These are phyloP conservation scores for Scrobipalpa atriplicella DNA, from an alignment of 2,888 invertebrate species.

Conservation along the genomic window DNA sequence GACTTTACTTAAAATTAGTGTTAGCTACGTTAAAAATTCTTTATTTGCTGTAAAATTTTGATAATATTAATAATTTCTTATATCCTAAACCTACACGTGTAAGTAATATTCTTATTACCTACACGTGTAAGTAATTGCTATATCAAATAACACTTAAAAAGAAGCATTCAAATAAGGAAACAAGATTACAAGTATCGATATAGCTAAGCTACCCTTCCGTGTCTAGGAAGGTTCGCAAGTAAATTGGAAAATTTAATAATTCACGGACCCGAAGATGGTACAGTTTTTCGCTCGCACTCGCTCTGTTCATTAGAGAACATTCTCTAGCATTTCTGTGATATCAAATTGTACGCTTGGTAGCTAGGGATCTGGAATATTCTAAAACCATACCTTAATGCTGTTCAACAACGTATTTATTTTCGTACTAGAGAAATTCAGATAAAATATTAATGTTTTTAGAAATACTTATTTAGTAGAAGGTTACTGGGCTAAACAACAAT, in stretches of 20 bases:
- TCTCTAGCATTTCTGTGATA: conserved; percentile 46
- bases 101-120: too few relatives aligned
- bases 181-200: conserved; percentile 21
- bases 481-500: too few relatives aligned
- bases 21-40: too few relatives aligned
- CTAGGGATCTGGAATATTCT: conserved; percentile 31
- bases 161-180: conserved; percentile 28
- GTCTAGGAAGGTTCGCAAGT: conserved; percentile 32
- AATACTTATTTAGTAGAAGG: too few relatives aligned
- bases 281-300: conserved; percentile 41
- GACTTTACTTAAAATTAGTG: too few relatives aligned
- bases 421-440: not conserved
- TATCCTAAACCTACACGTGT: too few relatives aligned
- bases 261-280: conserved; percentile 40
- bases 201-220: conserved; percentile 20
- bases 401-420: conserved; percentile 21
- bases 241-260: conserved; percentile 54
- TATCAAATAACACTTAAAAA: not conserved
- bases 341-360: conserved; percentile 45
- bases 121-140: too few relatives aligned
- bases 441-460: too few relatives aligned
- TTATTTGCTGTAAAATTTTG: too few relatives aligned
- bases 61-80: too few relatives aligned
- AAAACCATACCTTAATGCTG: conserved; percentile 33
- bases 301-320: conserved; percentile 49